Base-by-base conservation (phyloP, 2,888 invertebrate species). In the Agonopterix alstromeriana region DNA sequence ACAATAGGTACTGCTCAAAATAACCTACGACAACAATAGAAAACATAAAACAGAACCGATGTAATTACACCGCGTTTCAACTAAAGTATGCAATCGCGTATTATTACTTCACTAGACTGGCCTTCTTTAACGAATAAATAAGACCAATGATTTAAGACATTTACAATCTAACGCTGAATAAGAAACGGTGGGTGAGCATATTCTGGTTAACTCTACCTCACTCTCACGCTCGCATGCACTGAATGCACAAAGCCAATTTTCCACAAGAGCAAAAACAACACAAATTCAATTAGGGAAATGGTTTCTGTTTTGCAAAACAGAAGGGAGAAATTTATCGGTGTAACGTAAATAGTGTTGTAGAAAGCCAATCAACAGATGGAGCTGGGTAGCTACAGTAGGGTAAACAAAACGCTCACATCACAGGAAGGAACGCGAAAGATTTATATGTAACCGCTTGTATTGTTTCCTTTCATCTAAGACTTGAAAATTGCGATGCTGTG, bases 201-300 rank as follows among this genome's bases (percentile, higher is more conserved):
- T 63, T 56, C 54, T 71, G 67, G 65, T 67, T 68, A 73, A 68
- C 66, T 64, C 68, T 77, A 77, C 75, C 75, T 81, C 77, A 27
- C 27, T 86, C 85, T 82, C 84, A 84, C 84, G 83, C 69, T 73
- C 67, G 50, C 65, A 48, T 57, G 61, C 65, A 68, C 66, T 70
- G 68, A 76, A 77, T 77, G 77, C 71, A 77, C 72, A 74, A 75
- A 82, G 73, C 77, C 81, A 85, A 85, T 86, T 84, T 84, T 82
- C 79, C 73, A 73, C 73, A 68, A 72, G 68, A 71, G 70, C 70
- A 77, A 82, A 81, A 83, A 82, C 82, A 82, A 80, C 77, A 83
- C 79, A 77, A 81, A 83, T 85, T 85, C 83, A 84, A 85, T 86
- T 85, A 86, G 77, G 76, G 63, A 78, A 78, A 78, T 78, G 77